These are phyloP conservation scores for Typhlichthys subterraneus DNA, from an alignment of 2,797 vertebrate species.

Conservation along the genomic window DNA sequence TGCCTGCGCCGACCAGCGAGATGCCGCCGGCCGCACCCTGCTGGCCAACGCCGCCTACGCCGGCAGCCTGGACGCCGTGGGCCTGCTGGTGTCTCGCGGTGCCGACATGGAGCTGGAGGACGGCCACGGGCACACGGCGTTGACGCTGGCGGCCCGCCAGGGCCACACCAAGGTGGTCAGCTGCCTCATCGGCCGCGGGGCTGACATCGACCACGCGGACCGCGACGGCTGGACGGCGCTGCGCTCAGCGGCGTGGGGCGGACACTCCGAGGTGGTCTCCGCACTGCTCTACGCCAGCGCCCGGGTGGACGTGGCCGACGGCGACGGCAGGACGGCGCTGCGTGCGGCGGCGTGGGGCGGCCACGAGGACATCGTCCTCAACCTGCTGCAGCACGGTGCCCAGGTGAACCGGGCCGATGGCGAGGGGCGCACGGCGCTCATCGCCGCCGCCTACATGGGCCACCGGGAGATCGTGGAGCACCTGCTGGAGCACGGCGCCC, in stretches of 20 bases:
- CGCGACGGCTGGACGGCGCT: constrained; percentile 97
- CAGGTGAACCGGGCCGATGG: constrained; percentile 98
- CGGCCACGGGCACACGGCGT: constrained; percentile 90
- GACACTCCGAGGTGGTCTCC: constrained; percentile 96
- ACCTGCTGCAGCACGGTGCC: constrained; percentile 94
- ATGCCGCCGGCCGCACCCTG: constrained; percentile 90
- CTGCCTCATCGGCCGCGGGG: constrained; percentile 92
- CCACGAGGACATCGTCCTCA: constrained; percentile 96
- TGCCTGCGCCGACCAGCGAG: constrained; percentile 92
- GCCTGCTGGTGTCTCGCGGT: constrained; percentile 89
- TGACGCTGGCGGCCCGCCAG: constrained; percentile 94
- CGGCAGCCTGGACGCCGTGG: constrained; percentile 94
- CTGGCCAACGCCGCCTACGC: constrained; percentile 93
- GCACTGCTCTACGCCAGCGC: constrained; percentile 96
- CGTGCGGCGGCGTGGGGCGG: constrained; percentile 97
- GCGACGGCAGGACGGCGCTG: constrained; percentile 92
- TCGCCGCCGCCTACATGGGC: constrained; percentile 97
- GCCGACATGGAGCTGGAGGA: constrained; percentile 94
- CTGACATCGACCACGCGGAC: constrained; percentile 95
- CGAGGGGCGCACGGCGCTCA: constrained; percentile 94
- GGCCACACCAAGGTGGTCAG: constrained; percentile 97
- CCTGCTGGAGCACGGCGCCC: constrained; percentile 91
- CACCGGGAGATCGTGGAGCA: constrained; percentile 97
- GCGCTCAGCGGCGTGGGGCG: constrained; percentile 95
- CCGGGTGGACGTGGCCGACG: constrained; percentile 95